phyloP scores from a whole-genome alignment of 2,797 vertebrate species.

The Pipistrellus pipistrellus region DNA sequence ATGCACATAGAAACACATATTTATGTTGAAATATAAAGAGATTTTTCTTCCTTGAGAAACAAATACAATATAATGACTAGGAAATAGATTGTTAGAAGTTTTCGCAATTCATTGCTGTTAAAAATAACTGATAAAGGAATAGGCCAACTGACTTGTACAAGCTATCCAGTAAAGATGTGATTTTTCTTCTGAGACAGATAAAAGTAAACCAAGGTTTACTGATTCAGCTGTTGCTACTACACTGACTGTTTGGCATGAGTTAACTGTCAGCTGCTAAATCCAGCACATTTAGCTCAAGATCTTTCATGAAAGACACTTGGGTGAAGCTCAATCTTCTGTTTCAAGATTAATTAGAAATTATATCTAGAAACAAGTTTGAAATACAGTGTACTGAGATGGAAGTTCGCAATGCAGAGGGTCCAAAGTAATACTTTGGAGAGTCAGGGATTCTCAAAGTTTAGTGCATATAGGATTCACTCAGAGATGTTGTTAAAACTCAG shows the following conservation, averaged over 20 bases:
- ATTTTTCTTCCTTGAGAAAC: slow-evolving; percentile 27
- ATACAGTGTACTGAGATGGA: background rate
- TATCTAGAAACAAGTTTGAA: slow-evolving; percentile 50
- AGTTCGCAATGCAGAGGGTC: background rate
- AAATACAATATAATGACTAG: background rate
- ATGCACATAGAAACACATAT: background rate
- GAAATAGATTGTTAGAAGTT: slow-evolving; percentile 28
- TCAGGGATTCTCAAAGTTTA: background rate
- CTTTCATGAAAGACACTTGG: background rate
- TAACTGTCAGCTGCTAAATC: slow-evolving; percentile 22
- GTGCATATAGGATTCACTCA: background rate
- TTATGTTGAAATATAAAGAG: background rate
- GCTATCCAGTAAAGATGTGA: background rate
- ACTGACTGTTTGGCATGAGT: background rate
- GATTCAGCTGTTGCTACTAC: slow-evolving; percentile 46
- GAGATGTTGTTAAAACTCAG: slow-evolving; percentile 19
- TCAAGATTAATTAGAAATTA: slow-evolving; percentile 38
- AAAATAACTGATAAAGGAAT: slow-evolving; percentile 19
- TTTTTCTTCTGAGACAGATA: slow-evolving; percentile 28
- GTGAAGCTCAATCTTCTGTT: slow-evolving; percentile 11
- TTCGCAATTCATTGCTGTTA: background rate
- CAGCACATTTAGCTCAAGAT: slow-evolving; percentile 4
- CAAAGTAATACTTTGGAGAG: slow-evolving; percentile 4
- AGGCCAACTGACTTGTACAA: background rate
- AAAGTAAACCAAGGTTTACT: slow-evolving; percentile 55